Evolutionary conservation across 2,888 invertebrate species (phyloP).

Genomic region (Bombylius discolor): DNA sequence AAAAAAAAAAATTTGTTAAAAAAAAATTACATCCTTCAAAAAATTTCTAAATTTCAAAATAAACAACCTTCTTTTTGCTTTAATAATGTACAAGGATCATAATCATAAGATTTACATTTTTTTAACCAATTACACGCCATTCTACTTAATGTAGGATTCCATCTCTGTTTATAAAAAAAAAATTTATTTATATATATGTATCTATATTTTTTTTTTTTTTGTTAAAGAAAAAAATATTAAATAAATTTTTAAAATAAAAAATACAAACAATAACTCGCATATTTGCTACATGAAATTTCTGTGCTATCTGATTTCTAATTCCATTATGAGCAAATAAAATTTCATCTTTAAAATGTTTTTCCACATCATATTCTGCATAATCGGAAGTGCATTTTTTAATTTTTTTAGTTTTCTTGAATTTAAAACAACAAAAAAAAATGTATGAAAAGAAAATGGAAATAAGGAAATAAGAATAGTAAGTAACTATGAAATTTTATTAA

Average conservation of each 20-base stretch:
- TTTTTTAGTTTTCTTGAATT: too few species aligned
- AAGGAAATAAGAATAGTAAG: too few species aligned
- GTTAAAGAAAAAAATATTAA: background rate
- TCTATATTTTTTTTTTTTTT: too few species aligned
- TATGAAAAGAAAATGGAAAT: too few species aligned
- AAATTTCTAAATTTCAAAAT: too few species aligned
- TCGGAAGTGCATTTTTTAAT: background rate
- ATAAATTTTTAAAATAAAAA: background rate
- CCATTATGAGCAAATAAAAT: conserved; percentile 11
- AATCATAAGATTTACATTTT: conserved; percentile 3
- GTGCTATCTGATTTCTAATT: conserved; percentile 8
- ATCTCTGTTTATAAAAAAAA: conserved; percentile 5
- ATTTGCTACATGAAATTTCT: background rate
- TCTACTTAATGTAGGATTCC: conserved; percentile 12
- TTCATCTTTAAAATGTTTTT: background rate
- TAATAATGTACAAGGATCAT: conserved; percentile 13
- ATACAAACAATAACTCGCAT: conserved; percentile 3
- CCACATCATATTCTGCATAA: background rate
- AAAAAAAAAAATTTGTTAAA: too few species aligned
- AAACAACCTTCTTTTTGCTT: background rate
- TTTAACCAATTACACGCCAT: conserved; percentile 13
- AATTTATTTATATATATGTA: background rate
- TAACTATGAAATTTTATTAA: too few species aligned
- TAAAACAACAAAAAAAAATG: too few species aligned
- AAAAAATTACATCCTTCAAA: too few species aligned